Evolutionary conservation across 2,888 invertebrate species (phyloP).

Genomic region (Oscheius myriophilus): DNA sequence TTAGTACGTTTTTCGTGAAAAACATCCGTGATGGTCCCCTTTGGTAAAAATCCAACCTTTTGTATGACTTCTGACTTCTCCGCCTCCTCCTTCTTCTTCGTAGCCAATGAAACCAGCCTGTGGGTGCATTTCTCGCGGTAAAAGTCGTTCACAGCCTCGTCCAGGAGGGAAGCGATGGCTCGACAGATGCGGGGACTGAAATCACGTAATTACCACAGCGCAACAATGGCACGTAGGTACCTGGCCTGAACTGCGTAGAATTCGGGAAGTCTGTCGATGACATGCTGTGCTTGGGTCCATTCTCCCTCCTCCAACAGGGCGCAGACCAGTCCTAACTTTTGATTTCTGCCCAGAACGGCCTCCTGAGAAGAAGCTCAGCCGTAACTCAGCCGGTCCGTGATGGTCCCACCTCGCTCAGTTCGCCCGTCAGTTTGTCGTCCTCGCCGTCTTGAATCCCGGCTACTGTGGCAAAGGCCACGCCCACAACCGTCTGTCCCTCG

Average conservation of each 20-base stretch:
- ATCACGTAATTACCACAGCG: slow-evolving; percentile 8
- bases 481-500: slow-evolving; percentile 10
- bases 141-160: slow-evolving; percentile 54
- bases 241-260: slow-evolving; percentile 65
- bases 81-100: slow-evolving; percentile 5
- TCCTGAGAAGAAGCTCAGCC: slow-evolving; percentile 38
- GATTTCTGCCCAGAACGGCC: slow-evolving; percentile 77
- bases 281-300: slow-evolving; percentile 85
- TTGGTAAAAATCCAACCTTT: neutral
- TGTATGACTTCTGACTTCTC: neutral
- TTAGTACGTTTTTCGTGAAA: no score
- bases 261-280: slow-evolving; percentile 85
- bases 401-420: slow-evolving; percentile 64
- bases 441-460: slow-evolving; percentile 55
- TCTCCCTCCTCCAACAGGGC: slow-evolving; percentile 87
- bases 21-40: no score
- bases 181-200: slow-evolving; percentile 53
- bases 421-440: slow-evolving; percentile 44
- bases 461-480: slow-evolving; percentile 53
- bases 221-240: slow-evolving; percentile 31
- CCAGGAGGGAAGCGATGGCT: slow-evolving; percentile 58
- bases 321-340: slow-evolving; percentile 91
- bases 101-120: neutral
- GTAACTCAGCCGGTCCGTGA: neutral
- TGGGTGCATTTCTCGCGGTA: slow-evolving; percentile 41